These are phyloP conservation scores for Semnopithecus entellus DNA, from an alignment of 2,113 vertebrate genomes.

Conservation along the genomic window DNA sequence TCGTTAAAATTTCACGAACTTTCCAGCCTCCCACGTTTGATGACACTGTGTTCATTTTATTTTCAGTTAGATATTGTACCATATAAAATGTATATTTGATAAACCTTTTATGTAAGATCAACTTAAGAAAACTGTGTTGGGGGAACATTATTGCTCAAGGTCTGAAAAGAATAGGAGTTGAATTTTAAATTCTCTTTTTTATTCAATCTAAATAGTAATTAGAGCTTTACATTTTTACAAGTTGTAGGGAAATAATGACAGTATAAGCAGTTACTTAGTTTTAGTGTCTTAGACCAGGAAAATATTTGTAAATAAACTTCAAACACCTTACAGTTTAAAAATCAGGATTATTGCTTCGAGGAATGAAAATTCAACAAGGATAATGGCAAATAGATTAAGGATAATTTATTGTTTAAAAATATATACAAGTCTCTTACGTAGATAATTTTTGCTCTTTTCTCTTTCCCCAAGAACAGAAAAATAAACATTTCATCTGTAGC, in stretches of 20 bases:
- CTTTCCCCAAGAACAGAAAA: not conserved
- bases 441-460: not conserved
- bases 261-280: not conserved
- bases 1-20: conserved; percentile 31
- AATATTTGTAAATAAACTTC: conserved; percentile 3
- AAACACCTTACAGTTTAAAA: conserved; percentile 25
- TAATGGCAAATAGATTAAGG: not conserved
- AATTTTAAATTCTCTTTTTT: conserved; percentile 33
- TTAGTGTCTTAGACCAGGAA: not conserved
- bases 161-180: not conserved
- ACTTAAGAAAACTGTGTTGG: not conserved
- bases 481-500: not conserved
- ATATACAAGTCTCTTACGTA: not conserved
- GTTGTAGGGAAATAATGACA: not conserved
- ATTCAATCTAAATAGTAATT: conserved; percentile 11
- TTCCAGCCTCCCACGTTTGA: not conserved
- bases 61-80: conserved; percentile 25
- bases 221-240: conserved; percentile 7
- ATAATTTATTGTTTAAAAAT: conserved; percentile 23
- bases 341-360: not conserved
- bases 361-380: conserved; percentile 29
- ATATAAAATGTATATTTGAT: conserved; percentile 6
- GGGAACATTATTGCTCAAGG: not conserved
- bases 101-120: not conserved
- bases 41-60: not conserved